Base-by-base conservation (phyloP, 37 sponge, comb jelly and placozoan species). In the Agelas oroides region DNA sequence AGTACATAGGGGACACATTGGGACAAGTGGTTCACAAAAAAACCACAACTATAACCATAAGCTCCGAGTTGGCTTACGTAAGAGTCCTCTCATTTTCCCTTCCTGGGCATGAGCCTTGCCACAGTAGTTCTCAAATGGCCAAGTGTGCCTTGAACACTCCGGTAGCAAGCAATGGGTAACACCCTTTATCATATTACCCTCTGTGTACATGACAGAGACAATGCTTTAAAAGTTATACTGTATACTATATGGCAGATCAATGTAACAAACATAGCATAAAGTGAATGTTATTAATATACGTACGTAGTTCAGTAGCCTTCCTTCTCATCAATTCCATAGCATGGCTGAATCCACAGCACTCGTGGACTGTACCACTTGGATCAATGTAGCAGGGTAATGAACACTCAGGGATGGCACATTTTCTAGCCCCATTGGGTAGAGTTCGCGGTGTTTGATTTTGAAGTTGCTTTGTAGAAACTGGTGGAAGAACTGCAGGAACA, bases 121-220 rank as follows among this genome's bases (percentile, higher is more conserved):
- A 54, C 93, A 93, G 86, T 93, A 93, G 85, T 93, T 93, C 73
- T 70, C 78, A 71, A 93, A 93, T 8, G 93, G 93, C 93, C 93
- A 93, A 24, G 76, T 77, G 34, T 63, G 75, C 21, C 65, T 81
- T 74, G 57, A 71, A 75, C 93, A 93, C 57, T 68, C 59, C 5
- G 93, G 93, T 2, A 93, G 86, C 24, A 89, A 73, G 75, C 93
- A 93, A 81, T 93, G 93, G 1, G 93, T 93, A 53, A 88, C 31
- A 0, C 93, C 93, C 70, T 93, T 93, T 19, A 85, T 53, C 46
- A 83, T 37, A 11, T 73, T 33, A 2, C 19, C 27, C 63, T 63
- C 39, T 79, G 52, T 60, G 21, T 27, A 40, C 16, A 32, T 25
- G 1, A 19, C 1, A 23, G 27, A 36, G 21, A 18, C 36, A 46